Evolutionary conservation across 1,140 invertebrate genomes (phyloP), one percentile per base, ranked within the genome.

Genomic region (Druon quercuslanigerum): DNA sequence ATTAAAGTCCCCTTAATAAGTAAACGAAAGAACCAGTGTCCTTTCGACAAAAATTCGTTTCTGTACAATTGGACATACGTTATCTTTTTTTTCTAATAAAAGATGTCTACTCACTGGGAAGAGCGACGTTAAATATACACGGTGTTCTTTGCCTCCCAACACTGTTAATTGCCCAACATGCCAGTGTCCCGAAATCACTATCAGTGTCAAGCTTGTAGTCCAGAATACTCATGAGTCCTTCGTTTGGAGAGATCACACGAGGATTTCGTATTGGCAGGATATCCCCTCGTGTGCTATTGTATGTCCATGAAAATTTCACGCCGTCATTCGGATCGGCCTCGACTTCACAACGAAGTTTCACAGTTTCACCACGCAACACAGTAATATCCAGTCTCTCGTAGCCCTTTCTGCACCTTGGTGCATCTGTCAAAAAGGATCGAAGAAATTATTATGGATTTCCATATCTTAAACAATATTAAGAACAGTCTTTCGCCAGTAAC

Each of bases 121-220:
- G 95, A 78, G 96, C 90, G 71, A 97, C 93, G 88, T 95, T 94
- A 89, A 97, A 96, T 72, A 96, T 90, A 87, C 97, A 98, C 7
- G 97, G 96, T 80, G 92, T 92, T 77, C 93, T 93, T 90, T 97
- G 96, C 84, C 94, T 93, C 66, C 97, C 97, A 12, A 97, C 94
- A 79, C 93, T 93, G 91, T 97, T 97, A 83, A 93, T 94, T 1
- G 96, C 96, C 96, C 96, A 97, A 86, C 97, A 98, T 13, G 95
- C 94, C 0, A 98, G 90, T 73, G 95, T 96, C 73, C 96, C 96
- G 79, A 96, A 94, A 87, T 97, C 96, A 19, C 93, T 92, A 73
- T 94, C 93, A 66, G 87, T 89, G 73, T 90, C 92, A 46, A 93
- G 93, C 73, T 92, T 93, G 88, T 94, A 96, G 87, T 93, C 94